Percentiles rank a stretch among this genome's conserved stretches.
phyloP scores from a whole-genome alignment of 2,113 vertebrate genomes.

The Ictalurus punctatus region DNA sequence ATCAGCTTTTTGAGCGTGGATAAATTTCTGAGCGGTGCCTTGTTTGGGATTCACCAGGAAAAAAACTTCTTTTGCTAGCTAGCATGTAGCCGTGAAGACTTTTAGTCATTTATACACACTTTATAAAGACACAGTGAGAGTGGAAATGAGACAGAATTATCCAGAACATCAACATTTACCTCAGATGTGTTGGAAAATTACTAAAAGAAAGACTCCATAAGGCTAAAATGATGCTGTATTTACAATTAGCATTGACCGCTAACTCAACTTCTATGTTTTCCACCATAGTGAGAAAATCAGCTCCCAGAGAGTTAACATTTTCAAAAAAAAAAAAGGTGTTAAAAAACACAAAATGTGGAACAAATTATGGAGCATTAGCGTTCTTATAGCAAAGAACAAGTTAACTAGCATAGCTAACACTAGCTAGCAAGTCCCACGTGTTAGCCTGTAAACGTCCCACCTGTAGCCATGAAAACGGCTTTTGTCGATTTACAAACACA shows the following conservation, averaged over 20 bases:
- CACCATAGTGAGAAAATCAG: not conserved
- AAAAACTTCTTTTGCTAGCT: not conserved
- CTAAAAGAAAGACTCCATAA: not conserved
- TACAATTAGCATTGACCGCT: not conserved
- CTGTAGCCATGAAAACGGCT: not conserved
- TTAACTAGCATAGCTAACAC: not conserved
- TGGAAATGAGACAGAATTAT: not conserved
- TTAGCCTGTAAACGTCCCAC: not conserved
- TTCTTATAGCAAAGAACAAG: not conserved
- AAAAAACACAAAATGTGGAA: not conserved
- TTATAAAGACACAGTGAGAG: not conserved
- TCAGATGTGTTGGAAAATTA: not conserved
- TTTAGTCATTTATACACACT: not conserved
- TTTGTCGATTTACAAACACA: not conserved
- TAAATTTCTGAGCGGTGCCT: not conserved
- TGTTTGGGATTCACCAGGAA: not conserved
- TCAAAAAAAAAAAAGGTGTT: not conserved
- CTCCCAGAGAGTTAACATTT: not conserved
- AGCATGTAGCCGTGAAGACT: not conserved
- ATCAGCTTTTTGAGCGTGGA: not conserved
- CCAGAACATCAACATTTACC: constrained; percentile 5
- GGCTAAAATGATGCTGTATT: not conserved
- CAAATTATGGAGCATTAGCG: not conserved
- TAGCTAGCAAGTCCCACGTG: not conserved
- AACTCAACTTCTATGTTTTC: not conserved